Conservation (phyloP, 2,888 invertebrate species). For the Stratiomys singularior region DNA sequence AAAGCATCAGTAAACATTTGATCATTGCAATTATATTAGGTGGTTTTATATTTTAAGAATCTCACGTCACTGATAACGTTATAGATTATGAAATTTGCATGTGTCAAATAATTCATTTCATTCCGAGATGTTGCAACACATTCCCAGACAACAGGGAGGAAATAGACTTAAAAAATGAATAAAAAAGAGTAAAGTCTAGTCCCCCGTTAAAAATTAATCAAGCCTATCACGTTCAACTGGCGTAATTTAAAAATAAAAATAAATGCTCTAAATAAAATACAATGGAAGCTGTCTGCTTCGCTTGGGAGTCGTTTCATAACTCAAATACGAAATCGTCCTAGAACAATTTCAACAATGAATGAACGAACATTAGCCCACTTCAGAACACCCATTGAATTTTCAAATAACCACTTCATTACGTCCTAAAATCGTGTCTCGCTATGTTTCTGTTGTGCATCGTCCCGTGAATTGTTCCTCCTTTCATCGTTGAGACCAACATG, state of each 20-base stretch:
- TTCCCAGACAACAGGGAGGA: no score
- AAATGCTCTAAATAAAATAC: conserved; percentile 1
- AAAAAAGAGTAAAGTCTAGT: no score
- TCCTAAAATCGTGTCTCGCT: conserved; percentile 19
- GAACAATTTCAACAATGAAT: background rate
- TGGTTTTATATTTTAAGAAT: no score
- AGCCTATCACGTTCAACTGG: background rate
- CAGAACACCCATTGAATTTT: conserved; percentile 21
- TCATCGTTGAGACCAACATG: conserved; percentile 1
- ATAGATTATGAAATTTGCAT: no score
- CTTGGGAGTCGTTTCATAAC: conserved; percentile 4
- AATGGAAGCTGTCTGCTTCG: background rate
- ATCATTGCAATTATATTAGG: no score
- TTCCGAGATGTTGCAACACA: no score
- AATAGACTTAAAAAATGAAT: no score
- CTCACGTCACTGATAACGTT: no score
- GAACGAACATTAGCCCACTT: background rate
- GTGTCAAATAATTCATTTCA: no score
- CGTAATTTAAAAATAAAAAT: background rate
- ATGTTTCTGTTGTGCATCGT: background rate
- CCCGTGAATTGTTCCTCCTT: background rate
- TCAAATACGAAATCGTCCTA: background rate
- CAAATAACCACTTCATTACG: conserved; percentile 23
- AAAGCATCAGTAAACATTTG: no score
- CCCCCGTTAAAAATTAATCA: background rate